Percentiles rank a stretch among this genome's conserved stretches.
phyloP scores from a whole-genome alignment of 2,797 vertebrate genomes.

The Pipistrellus pygmaeus region DNA sequence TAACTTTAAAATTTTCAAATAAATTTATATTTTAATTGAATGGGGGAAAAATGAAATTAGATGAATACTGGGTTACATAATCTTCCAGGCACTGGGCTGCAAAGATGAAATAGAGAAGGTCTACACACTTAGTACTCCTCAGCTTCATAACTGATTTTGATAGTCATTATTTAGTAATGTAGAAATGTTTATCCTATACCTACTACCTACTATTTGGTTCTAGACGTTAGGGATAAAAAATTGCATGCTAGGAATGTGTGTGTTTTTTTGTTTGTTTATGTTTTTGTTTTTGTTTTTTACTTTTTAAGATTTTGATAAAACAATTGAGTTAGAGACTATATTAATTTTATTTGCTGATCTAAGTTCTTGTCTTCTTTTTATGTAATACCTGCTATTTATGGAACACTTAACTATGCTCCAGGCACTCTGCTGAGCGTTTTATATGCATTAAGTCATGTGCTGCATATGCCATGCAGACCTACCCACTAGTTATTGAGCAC shows the following conservation, averaged over 20 bases:
- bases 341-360: not conserved
- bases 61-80: not conserved
- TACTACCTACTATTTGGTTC: not conserved
- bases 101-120: not conserved
- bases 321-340: not conserved
- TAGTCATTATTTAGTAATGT: not conserved
- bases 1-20: conserved; percentile 33
- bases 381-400: conserved; percentile 6
- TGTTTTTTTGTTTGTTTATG: not conserved
- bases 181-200: not conserved
- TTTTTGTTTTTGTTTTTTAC: not conserved
- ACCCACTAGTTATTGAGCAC: not conserved
- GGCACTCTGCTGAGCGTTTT: not conserved
- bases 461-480: not conserved
- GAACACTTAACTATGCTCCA: not conserved
- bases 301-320: conserved; percentile 19
- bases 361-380: not conserved
- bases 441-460: not conserved
- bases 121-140: not conserved
- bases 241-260: not conserved
- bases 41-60: conserved; percentile 39
- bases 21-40: conserved; percentile 4
- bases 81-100: conserved; percentile 9
- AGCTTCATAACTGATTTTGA: not conserved
- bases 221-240: not conserved